A percentile compares a stretch with the other conserved stretches of the same genome.
Evolutionary conservation across 2,113 vertebrate genomes (phyloP).

Genomic region (Nerophis lumbriciformis): DNA sequence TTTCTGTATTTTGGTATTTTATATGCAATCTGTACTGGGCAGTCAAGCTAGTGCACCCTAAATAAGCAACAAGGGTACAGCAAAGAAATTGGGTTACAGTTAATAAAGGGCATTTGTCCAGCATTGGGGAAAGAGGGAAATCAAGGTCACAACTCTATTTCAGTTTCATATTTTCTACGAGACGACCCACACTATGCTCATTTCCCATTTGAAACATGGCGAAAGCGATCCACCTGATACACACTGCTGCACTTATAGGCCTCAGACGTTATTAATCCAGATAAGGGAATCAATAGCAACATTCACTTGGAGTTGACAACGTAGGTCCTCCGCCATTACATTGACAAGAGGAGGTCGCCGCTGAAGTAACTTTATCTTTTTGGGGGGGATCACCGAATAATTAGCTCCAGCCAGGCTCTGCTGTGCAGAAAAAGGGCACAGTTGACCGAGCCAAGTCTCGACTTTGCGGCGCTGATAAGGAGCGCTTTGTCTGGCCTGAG

Average conservation of each 20-base stretch:
- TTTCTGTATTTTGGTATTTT: too few relatives aligned
- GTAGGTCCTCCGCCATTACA: constrained; percentile 9
- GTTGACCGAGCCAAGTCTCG: neutral
- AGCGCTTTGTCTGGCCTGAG: constrained; percentile 29
- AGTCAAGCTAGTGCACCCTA: too few relatives aligned
- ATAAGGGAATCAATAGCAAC: constrained; percentile 52
- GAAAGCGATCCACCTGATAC: constrained; percentile 10
- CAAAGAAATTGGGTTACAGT: neutral
- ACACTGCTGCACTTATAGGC: constrained; percentile 4
- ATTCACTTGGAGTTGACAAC: constrained; percentile 12
- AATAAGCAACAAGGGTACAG: neutral
- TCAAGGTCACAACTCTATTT: constrained; percentile 2
- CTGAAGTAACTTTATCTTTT: constrained; percentile 3
- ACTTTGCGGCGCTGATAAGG: constrained; percentile 10
- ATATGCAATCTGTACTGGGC: too few relatives aligned
- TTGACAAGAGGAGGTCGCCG: neutral
- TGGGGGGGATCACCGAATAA: constrained; percentile 12
- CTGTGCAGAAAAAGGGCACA: neutral
- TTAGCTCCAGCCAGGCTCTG: neutral
- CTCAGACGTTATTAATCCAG: constrained; percentile 52
- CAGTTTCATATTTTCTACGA: constrained; percentile 9
- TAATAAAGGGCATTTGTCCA: too few relatives aligned
- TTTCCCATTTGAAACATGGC: constrained; percentile 25
- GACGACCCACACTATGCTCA: neutral
- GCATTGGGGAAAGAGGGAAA: neutral